Evolutionary conservation across 2,113 vertebrate genomes (phyloP).

Genomic region (Pardalotus punctatus): DNA sequence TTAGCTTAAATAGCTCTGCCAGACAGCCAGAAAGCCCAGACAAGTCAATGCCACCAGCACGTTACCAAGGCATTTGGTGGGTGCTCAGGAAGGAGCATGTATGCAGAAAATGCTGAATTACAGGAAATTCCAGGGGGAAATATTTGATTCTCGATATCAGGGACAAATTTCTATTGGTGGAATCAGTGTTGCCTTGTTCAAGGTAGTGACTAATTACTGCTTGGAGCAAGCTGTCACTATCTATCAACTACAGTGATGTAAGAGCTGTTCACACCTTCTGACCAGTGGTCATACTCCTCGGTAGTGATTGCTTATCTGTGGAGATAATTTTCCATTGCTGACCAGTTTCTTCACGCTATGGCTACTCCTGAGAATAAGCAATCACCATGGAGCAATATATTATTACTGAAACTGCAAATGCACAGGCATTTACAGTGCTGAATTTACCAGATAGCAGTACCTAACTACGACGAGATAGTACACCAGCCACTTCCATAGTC

Average conservation of each 20-base stretch:
- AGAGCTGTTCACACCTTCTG: not conserved
- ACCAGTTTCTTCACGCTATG: not conserved
- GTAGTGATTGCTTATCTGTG: not conserved
- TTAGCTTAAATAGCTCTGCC: not conserved
- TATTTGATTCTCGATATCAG: not conserved
- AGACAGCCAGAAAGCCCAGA: not conserved
- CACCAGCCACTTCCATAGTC: not conserved
- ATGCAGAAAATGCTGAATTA: not conserved
- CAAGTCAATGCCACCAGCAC: not conserved
- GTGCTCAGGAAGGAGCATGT: not conserved
- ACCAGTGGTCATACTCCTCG: not conserved
- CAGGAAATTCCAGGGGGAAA: not conserved
- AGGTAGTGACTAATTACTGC: not conserved
- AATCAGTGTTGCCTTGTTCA: not conserved
- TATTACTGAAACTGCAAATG: not conserved
- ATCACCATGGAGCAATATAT: not conserved
- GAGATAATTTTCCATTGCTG: not conserved
- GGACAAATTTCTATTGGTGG: not conserved
- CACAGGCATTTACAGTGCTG: not conserved
- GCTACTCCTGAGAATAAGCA: not conserved
- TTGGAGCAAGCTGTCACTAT: not conserved
- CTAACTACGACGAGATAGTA: accelerated
- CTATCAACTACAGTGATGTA: not conserved
- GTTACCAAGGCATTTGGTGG: not conserved
- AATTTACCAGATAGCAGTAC: not conserved